Conservation (phyloP, 2,888 invertebrate species). For the Molanna angustata region DNA sequence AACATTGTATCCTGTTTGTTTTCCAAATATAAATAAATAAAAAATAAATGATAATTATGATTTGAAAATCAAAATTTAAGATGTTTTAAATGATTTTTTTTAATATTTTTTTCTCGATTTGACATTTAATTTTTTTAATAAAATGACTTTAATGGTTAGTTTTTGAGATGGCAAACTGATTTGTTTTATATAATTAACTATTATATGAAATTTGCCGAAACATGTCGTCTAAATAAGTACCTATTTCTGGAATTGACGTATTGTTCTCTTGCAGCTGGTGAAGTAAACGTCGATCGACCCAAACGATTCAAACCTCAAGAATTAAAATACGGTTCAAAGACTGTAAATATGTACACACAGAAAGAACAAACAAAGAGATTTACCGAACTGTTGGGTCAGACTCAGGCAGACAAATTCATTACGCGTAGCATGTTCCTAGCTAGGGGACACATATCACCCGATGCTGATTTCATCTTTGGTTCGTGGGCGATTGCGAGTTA, state of each 20-base stretch:
- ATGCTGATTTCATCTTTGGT: slow-evolving; percentile 47
- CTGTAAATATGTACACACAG: slow-evolving; percentile 23
- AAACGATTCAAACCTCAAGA: slow-evolving; percentile 17
- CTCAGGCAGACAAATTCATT: slow-evolving; percentile 39
- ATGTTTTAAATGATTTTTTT: too few relatives aligned
- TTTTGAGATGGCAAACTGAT: too few relatives aligned
- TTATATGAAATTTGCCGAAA: too few relatives aligned
- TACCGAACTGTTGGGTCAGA: slow-evolving; percentile 38
- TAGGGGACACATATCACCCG: slow-evolving; percentile 49
- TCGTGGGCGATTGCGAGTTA: slow-evolving; percentile 46
- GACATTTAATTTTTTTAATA: too few relatives aligned
- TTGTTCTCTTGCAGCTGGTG: slow-evolving; percentile 17
- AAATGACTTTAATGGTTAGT: too few relatives aligned
- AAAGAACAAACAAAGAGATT: slow-evolving; percentile 35
- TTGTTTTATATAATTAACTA: too few relatives aligned
- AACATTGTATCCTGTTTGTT: too few relatives aligned
- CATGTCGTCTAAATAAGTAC: neutral
- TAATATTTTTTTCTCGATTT: too few relatives aligned
- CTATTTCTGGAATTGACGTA: neutral
- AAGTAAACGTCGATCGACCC: slow-evolving; percentile 17
- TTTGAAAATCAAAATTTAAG: too few relatives aligned
- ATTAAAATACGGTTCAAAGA: slow-evolving; percentile 14
- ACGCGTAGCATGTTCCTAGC: slow-evolving; percentile 40
- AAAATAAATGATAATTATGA: too few relatives aligned
- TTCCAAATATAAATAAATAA: too few relatives aligned